These are phyloP conservation scores for Trachelus tabidus DNA, from an alignment of 2,888 invertebrate species.

Conservation along the genomic window DNA sequence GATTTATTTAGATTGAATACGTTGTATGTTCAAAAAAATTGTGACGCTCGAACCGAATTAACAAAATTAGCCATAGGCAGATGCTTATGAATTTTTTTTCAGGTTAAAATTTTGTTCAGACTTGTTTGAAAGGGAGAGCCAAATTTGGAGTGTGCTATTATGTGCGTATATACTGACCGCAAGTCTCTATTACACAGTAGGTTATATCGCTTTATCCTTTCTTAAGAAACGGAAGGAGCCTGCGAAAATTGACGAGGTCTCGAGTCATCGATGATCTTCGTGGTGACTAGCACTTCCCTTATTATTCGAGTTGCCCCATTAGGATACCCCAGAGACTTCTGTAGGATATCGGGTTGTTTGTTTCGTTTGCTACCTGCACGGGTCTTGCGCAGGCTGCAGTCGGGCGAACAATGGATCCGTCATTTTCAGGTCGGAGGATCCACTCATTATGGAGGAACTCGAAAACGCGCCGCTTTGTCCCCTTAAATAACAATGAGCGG, in stretches of 20 bases:
- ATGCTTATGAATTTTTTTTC: too few relatives aligned
- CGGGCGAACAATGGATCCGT: slow-evolving; percentile 42
- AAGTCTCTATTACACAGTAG: background rate
- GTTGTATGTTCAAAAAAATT: too few relatives aligned
- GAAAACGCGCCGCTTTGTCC: slow-evolving; percentile 6
- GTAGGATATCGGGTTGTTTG: slow-evolving; percentile 1
- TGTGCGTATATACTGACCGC: too few relatives aligned
- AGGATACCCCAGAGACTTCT: background rate
- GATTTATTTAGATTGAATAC: background rate
- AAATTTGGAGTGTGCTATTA: too few relatives aligned
- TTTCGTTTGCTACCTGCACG: slow-evolving; percentile 17
- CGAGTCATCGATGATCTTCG: background rate
- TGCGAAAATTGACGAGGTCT: background rate
- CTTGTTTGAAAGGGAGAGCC: too few relatives aligned
- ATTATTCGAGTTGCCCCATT: background rate
- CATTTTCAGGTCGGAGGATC: slow-evolving; percentile 35
- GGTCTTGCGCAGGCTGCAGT: slow-evolving; percentile 17
- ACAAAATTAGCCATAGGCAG: too few relatives aligned
- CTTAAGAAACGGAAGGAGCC: background rate
- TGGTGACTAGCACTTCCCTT: background rate
- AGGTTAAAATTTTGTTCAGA: too few relatives aligned
- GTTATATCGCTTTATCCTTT: background rate
- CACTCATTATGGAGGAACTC: slow-evolving; percentile 8
- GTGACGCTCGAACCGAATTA: too few relatives aligned
- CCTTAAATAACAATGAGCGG: slow-evolving; percentile 6